A percentile compares a stretch with the other conserved stretches of the same genome.
Evolutionary conservation across 2,113 vertebrate genomes (phyloP).

Genomic region (Brachyistius frenatus): DNA sequence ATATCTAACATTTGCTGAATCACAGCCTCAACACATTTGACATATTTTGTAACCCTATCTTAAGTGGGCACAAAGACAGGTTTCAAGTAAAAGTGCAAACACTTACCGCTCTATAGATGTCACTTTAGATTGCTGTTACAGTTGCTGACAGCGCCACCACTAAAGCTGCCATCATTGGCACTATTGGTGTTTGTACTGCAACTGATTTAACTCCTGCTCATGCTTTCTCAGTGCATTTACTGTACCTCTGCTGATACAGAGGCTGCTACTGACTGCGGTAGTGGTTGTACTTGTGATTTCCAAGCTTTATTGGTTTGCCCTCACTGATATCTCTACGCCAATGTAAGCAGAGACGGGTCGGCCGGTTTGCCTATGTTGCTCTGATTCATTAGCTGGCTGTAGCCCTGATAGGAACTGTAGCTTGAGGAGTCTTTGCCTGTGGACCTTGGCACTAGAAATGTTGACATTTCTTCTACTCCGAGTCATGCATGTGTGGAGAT

Average conservation of each 20-base stretch:
- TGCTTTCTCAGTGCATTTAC: not conserved
- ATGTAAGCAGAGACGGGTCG: conserved; percentile 38
- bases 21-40: not conserved
- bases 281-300: conserved; percentile 1
- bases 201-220: not conserved
- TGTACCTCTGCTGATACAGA: not conserved
- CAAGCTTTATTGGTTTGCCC: conserved; percentile 8
- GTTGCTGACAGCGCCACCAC: too few relatives aligned
- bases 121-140: not conserved
- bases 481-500: conserved; percentile 48
- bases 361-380: conserved; percentile 25
- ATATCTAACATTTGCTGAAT: not conserved
- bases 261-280: not conserved
- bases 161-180: too few relatives aligned
- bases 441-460: conserved; percentile 47
- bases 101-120: not conserved
- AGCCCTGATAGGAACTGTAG: conserved; percentile 19
- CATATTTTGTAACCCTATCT: not conserved
- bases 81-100: not conserved
- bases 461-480: conserved; percentile 47
- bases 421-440: conserved; percentile 34
- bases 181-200: not conserved
- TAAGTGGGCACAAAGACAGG: too few relatives aligned
- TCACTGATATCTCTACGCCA: conserved; percentile 26
- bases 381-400: conserved; percentile 46